Evolutionary conservation across 2,113 vertebrate species (phyloP).

Genomic region (Atherinomorus stipes): DNA sequence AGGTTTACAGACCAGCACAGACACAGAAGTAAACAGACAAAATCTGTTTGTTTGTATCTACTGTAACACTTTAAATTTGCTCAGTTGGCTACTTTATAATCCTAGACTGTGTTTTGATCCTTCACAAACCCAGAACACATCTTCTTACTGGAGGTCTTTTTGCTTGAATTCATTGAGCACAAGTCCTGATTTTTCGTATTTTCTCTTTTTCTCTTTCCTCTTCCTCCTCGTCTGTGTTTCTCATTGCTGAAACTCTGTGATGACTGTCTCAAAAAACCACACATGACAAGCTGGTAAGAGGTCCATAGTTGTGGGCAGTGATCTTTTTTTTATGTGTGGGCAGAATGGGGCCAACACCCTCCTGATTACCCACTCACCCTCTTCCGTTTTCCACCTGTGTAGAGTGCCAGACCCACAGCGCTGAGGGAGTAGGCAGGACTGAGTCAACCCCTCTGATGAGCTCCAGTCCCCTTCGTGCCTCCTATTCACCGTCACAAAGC

Average conservation of each 20-base stretch:
- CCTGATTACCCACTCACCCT: constrained; percentile 75
- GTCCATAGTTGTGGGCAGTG: constrained; percentile 71
- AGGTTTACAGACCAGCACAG: constrained; percentile 28
- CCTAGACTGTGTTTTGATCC: constrained; percentile 29
- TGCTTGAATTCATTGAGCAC: constrained; percentile 41
- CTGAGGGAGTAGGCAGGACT: constrained; percentile 64
- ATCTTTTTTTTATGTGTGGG: constrained; percentile 62
- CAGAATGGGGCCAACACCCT: constrained; percentile 75
- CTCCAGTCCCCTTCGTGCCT: constrained; percentile 68
- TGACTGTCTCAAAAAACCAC: constrained; percentile 74
- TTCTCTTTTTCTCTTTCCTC: constrained; percentile 41
- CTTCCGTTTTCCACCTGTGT: constrained; percentile 80
- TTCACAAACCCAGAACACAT: constrained; percentile 45
- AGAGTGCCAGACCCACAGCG: constrained; percentile 75
- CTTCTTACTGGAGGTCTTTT: constrained; percentile 25
- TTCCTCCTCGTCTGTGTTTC: constrained; percentile 67
- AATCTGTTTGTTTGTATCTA: constrained; percentile 41
- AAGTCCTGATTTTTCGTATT: constrained; percentile 28
- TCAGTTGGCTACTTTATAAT: constrained; percentile 46
- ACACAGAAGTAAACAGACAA: constrained; percentile 48
- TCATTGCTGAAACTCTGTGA: constrained; percentile 67
- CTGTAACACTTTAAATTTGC: constrained; percentile 51
- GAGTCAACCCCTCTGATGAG: constrained; percentile 72
- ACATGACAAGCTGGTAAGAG: constrained; percentile 75
- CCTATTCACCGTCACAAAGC: constrained; percentile 38